Conservation (phyloP, 2,113 vertebrate genomes). For the Natator depressus region DNA sequence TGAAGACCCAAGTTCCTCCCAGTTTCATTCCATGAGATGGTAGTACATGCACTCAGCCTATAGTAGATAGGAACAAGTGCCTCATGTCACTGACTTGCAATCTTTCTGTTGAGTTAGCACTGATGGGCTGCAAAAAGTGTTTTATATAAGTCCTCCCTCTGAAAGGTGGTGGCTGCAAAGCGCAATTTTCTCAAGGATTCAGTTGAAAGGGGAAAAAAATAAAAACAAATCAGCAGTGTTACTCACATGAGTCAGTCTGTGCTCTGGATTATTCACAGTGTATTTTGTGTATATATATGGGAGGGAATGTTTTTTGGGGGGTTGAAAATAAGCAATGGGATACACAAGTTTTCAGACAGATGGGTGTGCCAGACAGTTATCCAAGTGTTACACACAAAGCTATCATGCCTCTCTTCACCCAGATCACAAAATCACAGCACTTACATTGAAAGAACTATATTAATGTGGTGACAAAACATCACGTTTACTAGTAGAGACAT, state of each 20-base stretch:
- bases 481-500: neutral
- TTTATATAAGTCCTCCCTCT: accelerated
- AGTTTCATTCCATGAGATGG: accelerated
- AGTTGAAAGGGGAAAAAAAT: neutral
- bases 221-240: neutral
- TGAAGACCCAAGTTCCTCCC: neutral
- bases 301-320: neutral
- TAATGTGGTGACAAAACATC: neutral
- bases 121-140: neutral
- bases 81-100: neutral
- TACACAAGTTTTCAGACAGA: neutral
- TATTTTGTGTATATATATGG: neutral
- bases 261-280: neutral
- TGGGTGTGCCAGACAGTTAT: neutral
- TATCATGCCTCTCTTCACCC: neutral
- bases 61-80: neutral
- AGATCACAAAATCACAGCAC: neutral
- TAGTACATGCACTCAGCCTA: neutral
- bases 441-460: neutral
- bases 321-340: neutral
- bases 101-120: neutral
- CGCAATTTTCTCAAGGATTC: neutral
- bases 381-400: neutral
- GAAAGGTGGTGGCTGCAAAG: neutral
- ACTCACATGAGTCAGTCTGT: neutral